These are phyloP conservation scores for Stegastes partitus DNA, from an alignment of 2,113 vertebrate genomes.

Conservation along the genomic window DNA sequence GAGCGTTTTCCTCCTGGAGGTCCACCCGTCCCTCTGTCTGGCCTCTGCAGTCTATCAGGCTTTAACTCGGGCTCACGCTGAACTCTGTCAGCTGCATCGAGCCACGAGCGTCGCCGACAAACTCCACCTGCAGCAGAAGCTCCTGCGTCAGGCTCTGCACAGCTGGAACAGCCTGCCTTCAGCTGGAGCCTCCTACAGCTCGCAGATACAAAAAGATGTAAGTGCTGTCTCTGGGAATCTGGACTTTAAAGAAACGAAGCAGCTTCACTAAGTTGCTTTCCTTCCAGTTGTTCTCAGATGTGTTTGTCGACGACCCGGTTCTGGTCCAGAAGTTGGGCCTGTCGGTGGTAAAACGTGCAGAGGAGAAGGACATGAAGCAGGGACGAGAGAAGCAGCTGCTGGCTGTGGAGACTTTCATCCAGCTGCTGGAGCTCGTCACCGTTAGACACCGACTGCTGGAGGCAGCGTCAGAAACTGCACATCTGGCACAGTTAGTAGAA, in stretches of 20 bases:
- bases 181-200: slow-evolving; percentile 72
- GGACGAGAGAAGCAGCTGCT: slow-evolving; percentile 65
- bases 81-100: slow-evolving; percentile 75
- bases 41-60: slow-evolving; percentile 69
- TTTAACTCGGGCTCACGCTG: slow-evolving; percentile 73
- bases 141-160: slow-evolving; percentile 76
- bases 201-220: slow-evolving; percentile 81
- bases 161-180: slow-evolving; percentile 70
- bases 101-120: slow-evolving; percentile 55
- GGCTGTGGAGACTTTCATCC: slow-evolving; percentile 79
- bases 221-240: slow-evolving; percentile 6
- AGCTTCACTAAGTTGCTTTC: background rate
- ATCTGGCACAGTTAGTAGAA: slow-evolving; percentile 75
- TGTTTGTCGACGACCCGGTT: slow-evolving; percentile 70
- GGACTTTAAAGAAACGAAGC: background rate
- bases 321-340: slow-evolving; percentile 66
- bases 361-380: slow-evolving; percentile 60
- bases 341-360: slow-evolving; percentile 48
- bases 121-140: slow-evolving; percentile 66
- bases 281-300: slow-evolving; percentile 83
- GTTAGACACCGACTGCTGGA: slow-evolving; percentile 69
- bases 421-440: slow-evolving; percentile 57
- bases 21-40: slow-evolving; percentile 85
- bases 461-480: slow-evolving; percentile 66
- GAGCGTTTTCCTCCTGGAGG: slow-evolving; percentile 82